Evolutionary conservation across 2,797 vertebrate genomes (phyloP).

Genomic region (Spheniscus humboldti): DNA sequence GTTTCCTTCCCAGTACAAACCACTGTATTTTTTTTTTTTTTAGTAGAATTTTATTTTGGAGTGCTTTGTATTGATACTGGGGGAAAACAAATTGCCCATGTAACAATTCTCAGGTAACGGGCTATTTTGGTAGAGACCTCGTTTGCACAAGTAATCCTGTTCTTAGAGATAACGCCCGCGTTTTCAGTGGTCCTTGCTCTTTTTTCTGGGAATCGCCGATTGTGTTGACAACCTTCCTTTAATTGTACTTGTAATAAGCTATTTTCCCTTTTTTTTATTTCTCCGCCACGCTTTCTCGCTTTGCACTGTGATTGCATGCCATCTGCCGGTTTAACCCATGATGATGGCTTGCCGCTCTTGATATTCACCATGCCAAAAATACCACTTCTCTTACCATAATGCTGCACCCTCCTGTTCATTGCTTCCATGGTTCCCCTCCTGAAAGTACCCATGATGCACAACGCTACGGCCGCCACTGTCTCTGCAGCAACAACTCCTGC

Average conservation of each 20-base stretch:
- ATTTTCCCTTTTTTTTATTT: constrained; percentile 86
- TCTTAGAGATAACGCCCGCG: constrained; percentile 21
- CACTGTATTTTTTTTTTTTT: not conserved
- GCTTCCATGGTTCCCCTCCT: constrained; percentile 99
- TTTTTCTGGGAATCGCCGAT: constrained; percentile 87
- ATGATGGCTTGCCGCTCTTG: constrained; percentile 95
- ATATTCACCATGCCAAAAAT: constrained; percentile 91
- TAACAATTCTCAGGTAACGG: not conserved
- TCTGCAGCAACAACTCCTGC: constrained; percentile 99
- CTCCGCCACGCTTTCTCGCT: constrained; percentile 94
- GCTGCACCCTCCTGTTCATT: constrained; percentile 99
- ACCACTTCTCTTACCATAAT: constrained; percentile 96
- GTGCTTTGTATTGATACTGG: not conserved
- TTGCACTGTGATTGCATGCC: constrained; percentile 98
- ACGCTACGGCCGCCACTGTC: constrained; percentile 99
- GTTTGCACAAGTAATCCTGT: not conserved
- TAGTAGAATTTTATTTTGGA: not conserved
- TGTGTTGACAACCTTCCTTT: constrained; percentile 88
- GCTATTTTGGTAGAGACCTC: constrained; percentile 15
- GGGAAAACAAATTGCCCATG: not conserved
- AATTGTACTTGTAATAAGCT: constrained; percentile 92
- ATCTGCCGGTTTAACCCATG: constrained; percentile 99
- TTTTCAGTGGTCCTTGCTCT: constrained; percentile 42
- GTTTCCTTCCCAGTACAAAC: not conserved
- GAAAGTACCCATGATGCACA: constrained; percentile 99